Conservation (phyloP, 2,113 vertebrate genomes). For the Columbina picui region DNA sequence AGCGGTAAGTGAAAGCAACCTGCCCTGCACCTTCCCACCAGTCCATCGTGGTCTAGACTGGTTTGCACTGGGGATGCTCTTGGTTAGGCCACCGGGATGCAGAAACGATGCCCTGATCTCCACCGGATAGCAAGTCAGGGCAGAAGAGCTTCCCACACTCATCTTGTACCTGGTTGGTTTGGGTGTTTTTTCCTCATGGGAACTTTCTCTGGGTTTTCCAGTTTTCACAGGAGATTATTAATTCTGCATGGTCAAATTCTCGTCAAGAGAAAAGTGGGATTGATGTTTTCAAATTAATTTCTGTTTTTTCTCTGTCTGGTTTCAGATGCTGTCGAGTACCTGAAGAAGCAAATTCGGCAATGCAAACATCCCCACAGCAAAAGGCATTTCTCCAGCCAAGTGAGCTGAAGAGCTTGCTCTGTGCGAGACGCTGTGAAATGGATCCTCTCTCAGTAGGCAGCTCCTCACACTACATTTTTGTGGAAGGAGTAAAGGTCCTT, state of each 20-base stretch:
- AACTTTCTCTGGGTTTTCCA: not conserved
- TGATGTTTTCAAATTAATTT: not conserved
- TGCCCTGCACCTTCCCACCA: not conserved
- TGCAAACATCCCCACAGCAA: not conserved
- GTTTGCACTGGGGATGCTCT: not conserved
- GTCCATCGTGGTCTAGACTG: rapidly evolving
- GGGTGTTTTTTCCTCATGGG: not conserved
- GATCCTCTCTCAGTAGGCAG: not conserved
- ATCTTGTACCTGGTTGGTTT: too few species aligned
- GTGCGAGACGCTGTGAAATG: not conserved
- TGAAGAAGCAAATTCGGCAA: not conserved
- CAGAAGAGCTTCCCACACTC: not conserved
- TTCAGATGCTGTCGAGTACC: not conserved
- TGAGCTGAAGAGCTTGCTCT: not conserved
- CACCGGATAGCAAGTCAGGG: not conserved
- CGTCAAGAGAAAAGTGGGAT: not conserved
- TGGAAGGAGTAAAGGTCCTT: not conserved
- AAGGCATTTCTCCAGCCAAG: not conserved
- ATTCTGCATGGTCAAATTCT: not conserved
- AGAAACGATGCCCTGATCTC: not conserved
- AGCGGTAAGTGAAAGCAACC: not conserved
- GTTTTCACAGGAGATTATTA: not conserved
- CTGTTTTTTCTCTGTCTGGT: not conserved
- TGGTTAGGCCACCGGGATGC: not conserved
- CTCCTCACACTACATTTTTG: rapidly evolving